Percentiles rank a stretch among this genome's conserved stretches.
These are phyloP conservation scores for Dendroctonus ponderosae DNA, from an alignment of 1,140 invertebrate genomes.

Conservation along the genomic window DNA sequence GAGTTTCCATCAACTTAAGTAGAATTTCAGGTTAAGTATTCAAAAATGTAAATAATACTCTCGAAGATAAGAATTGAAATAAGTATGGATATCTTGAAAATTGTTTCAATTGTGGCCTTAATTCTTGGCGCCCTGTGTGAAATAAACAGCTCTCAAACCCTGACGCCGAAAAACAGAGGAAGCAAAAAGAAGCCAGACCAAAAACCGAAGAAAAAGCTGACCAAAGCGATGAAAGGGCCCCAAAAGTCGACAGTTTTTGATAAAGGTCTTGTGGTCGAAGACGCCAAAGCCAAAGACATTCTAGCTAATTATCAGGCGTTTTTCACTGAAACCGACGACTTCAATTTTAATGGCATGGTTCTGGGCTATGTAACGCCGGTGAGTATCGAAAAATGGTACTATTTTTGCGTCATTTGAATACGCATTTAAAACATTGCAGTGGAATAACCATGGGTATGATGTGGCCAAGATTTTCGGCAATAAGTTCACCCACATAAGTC, in stretches of 20 bases:
- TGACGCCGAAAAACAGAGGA: conserved; percentile 39
- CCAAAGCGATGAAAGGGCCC: conserved; percentile 58
- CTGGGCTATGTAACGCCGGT: conserved; percentile 91
- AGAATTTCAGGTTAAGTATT: no score
- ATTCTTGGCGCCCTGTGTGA: conserved; percentile 3
- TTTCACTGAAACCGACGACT: conserved; percentile 63
- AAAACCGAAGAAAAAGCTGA: conserved; percentile 20
- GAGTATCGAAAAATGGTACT: conserved; percentile 44
- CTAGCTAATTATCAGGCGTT: conserved; percentile 72
- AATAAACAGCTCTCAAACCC: conserved; percentile 11
- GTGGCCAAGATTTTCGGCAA: conserved; percentile 84
- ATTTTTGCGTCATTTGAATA: neutral
- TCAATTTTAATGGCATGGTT: conserved; percentile 68
- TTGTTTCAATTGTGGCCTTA: neutral
- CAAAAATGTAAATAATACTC: no score
- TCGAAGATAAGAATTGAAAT: neutral
- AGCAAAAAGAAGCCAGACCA: conserved; percentile 17
- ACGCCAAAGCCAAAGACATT: conserved; percentile 69
- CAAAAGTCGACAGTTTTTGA: conserved; percentile 66
- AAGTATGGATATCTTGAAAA: neutral
- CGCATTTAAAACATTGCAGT: conserved; percentile 63
- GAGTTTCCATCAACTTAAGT: no score
- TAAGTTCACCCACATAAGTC: conserved; percentile 89
- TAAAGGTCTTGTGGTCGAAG: conserved; percentile 65
- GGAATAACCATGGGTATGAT: conserved; percentile 94